Percentiles rank a stretch among this genome's conserved stretches.
These are phyloP conservation scores for Ceyx cyanopectus DNA, from an alignment of 2,113 vertebrate species.

Conservation along the genomic window DNA sequence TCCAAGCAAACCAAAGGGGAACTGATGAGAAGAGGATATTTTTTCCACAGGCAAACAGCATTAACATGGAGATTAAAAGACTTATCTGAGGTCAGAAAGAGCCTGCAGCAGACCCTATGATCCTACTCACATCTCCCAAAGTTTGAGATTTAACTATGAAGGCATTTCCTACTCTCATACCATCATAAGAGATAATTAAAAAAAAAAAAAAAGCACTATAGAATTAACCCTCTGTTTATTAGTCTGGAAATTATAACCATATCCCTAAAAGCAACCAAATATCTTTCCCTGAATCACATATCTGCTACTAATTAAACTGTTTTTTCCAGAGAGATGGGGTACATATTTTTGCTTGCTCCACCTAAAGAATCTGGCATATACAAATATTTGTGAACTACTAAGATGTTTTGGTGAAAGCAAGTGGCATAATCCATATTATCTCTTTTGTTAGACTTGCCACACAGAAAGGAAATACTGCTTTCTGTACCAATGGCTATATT, in stretches of 20 bases:
- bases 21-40: conserved; percentile 31
- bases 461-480: background rate
- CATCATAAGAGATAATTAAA: background rate
- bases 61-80: background rate
- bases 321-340: background rate
- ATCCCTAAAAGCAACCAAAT: background rate
- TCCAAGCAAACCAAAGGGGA: conserved; percentile 24
- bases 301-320: background rate
- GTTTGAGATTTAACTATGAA: background rate
- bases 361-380: background rate
- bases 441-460: conserved; percentile 24
- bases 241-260: background rate
- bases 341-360: background rate
- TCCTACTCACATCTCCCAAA: background rate
- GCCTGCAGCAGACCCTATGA: background rate
- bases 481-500: background rate
- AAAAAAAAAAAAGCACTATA: background rate
- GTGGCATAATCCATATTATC: background rate
- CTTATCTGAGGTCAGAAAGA: background rate
- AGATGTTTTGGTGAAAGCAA: conserved; percentile 33
- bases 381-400: conserved; percentile 45
- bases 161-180: background rate
- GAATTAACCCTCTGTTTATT: background rate
- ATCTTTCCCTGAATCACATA: background rate
- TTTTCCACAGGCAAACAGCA: background rate